Conservation (phyloP, 2,888 invertebrate genomes). For the Syritta pipiens region DNA sequence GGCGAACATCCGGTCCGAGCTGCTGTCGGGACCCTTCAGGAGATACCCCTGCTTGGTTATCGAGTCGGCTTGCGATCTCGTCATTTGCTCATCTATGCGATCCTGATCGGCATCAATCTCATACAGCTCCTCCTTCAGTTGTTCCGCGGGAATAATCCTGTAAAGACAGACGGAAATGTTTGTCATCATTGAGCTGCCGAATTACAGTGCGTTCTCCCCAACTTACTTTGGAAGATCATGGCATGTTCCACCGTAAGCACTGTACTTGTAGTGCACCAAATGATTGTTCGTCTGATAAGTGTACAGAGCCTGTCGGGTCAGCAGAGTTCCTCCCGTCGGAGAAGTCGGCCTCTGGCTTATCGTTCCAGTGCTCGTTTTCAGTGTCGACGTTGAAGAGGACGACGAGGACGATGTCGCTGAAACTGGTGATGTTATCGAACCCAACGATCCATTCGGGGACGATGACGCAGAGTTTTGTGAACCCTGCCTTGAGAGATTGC, state of each 20-base stretch:
- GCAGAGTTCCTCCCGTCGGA: constrained; percentile 80
- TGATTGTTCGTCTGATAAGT: constrained; percentile 94
- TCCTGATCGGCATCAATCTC: constrained; percentile 94
- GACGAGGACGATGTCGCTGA: constrained; percentile 66
- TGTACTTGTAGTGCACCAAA: constrained; percentile 94
- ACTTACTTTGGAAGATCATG: constrained; percentile 89
- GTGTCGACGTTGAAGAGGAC: constrained; percentile 73
- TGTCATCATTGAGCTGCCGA: background rate
- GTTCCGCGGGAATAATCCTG: constrained; percentile 80
- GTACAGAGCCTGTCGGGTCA: constrained; percentile 83
- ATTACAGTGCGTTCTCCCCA: background rate
- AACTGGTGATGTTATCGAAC: constrained; percentile 70
- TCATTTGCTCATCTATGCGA: constrained; percentile 85
- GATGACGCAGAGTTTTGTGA: constrained; percentile 75
- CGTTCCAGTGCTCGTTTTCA: constrained; percentile 75
- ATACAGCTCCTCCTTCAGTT: constrained; percentile 90
- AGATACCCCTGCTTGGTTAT: constrained; percentile 95
- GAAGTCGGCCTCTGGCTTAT: constrained; percentile 66
- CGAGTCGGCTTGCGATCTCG: constrained; percentile 84
- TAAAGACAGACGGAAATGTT: constrained; percentile 1
- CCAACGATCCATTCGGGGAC: constrained; percentile 75
- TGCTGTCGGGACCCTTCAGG: constrained; percentile 94
- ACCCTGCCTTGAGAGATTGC: constrained; percentile 74
- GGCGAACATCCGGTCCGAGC: constrained; percentile 93
- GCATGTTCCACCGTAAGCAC: constrained; percentile 91